Evolutionary conservation across 1,140 invertebrate species (phyloP), one percentile per base, ranked within the genome.

Genomic region (Triops cancriformis): DNA sequence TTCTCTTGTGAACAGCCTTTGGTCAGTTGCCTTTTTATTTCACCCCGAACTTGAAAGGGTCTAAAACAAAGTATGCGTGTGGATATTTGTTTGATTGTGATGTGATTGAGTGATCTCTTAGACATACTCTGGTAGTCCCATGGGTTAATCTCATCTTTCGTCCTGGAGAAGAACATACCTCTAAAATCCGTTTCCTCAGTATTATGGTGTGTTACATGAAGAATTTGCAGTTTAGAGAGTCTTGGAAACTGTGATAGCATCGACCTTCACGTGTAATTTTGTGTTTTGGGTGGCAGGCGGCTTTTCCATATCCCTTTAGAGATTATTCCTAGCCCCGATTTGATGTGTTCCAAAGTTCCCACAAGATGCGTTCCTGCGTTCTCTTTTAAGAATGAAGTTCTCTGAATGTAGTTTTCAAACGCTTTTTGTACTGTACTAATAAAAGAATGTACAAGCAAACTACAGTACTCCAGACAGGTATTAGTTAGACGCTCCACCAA

Each of bases 51-150:
- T 74, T n/a, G 51, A 23, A 23, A 64, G 14, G 51, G 31, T 37
- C 2, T 37, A 37, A 37, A 37, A 37, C 31, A 37, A 37, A 23
- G 14, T 64, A 64, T 64, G 18, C 51, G 9, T 64, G 51, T 64
- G 51, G 51, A 64, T 64, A 23, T 64, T 64, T 14, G 12, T 14
- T 64, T 64, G 45, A 5, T 64, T 64, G 0, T 64, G 43, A 12
- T 45, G 43, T 45, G 51, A 64, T 64, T 64, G 51, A 64, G 51
- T 23, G 51, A 64, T 64, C 51, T 64, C 51, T 64, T 64, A 64
- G 51, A 64, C 51, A 64, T 64, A 18, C 51, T 64, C 51, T 64
- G 51, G 6, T 64, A 37, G 31, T 37, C 31, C 31, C 31, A 37
- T 37, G 31, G 31, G 31, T 37, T 4, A 37, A 37, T 23, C 23